A percentile compares a stretch with the other conserved stretches of the same genome.
Conservation (phyloP, 1,140 invertebrate genomes). For the Agrypnia vestita region DNA sequence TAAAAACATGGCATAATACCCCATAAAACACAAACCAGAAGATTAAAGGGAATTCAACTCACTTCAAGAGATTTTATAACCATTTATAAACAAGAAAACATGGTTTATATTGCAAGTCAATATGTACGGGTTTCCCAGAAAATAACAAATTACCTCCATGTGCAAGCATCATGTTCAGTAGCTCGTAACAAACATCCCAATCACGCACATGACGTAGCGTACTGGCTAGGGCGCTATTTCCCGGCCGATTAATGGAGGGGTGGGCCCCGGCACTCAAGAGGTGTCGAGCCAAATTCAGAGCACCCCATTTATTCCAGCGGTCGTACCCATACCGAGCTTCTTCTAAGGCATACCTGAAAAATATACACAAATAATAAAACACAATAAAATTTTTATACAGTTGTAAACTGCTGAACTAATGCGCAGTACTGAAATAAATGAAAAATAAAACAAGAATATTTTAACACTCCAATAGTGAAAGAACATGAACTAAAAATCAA, state of each 20-base stretch:
- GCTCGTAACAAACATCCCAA: slow-evolving; percentile 84
- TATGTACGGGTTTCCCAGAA: background rate
- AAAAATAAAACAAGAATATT: too few species aligned
- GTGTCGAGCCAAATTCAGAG: slow-evolving; percentile 78
- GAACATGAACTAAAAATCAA: too few species aligned
- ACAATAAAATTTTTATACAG: too few species aligned
- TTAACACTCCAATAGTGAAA: too few species aligned
- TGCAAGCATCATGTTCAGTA: slow-evolving; percentile 81
- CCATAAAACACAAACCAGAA: too few species aligned
- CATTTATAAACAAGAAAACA: too few species aligned
- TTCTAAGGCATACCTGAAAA: slow-evolving; percentile 76
- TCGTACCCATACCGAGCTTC: slow-evolving; percentile 81
- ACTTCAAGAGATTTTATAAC: too few species aligned
- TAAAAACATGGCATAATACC: too few species aligned
- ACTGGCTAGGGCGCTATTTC: slow-evolving; percentile 82
- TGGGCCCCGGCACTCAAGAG: slow-evolving; percentile 78
- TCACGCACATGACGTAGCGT: slow-evolving; percentile 83
- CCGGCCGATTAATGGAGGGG: slow-evolving; percentile 80
- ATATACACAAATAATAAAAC: background rate
- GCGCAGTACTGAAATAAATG: too few species aligned
- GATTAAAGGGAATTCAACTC: too few species aligned
- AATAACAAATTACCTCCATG: slow-evolving; percentile 73
- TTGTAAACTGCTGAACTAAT: too few species aligned
- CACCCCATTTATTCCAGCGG: slow-evolving; percentile 83
- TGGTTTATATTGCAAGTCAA: too few species aligned